Percentiles rank a stretch among this genome's conserved stretches.
Evolutionary conservation across 2,888 invertebrate genomes (phyloP).

Genomic region (Deilephila porcellus): DNA sequence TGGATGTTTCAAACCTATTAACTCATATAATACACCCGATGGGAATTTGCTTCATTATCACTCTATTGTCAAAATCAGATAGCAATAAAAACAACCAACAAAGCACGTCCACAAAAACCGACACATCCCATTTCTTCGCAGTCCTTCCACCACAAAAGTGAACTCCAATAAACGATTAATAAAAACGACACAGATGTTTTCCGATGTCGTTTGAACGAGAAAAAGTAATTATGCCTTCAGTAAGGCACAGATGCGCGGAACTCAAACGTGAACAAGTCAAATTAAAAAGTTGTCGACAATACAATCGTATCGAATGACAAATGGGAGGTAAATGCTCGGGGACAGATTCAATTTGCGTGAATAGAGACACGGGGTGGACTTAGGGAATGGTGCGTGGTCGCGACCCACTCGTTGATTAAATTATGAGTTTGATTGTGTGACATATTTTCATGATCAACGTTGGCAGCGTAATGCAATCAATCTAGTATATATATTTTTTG

Average conservation of each 20-base stretch:
- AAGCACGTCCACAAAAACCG: too few relatives aligned
- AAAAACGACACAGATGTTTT: not conserved
- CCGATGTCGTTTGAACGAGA: not conserved
- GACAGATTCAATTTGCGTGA: slow-evolving; percentile 26
- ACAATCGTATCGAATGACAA: slow-evolving; percentile 29
- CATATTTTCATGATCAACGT: not conserved
- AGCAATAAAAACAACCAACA: too few relatives aligned
- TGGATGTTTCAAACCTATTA: too few relatives aligned
- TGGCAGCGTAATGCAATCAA: too few relatives aligned
- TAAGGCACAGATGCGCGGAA: not conserved
- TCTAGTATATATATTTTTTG: too few relatives aligned
- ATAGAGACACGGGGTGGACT: not conserved
- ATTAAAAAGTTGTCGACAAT: slow-evolving; percentile 29
- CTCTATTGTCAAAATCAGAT: too few relatives aligned
- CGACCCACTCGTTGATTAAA: not conserved
- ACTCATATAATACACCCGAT: too few relatives aligned
- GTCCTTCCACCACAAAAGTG: not conserved
- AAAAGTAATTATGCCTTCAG: slow-evolving; percentile 9
- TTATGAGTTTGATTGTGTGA: not conserved
- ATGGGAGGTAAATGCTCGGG: slow-evolving; percentile 22
- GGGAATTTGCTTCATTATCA: too few relatives aligned
- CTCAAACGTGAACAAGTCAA: slow-evolving; percentile 20
- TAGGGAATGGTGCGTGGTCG: not conserved
- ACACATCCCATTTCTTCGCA: not conserved
- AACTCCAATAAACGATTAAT: not conserved